Evolutionary conservation across 2,113 vertebrate species (phyloP).

Genomic region (Elaphurus davidianus): DNA sequence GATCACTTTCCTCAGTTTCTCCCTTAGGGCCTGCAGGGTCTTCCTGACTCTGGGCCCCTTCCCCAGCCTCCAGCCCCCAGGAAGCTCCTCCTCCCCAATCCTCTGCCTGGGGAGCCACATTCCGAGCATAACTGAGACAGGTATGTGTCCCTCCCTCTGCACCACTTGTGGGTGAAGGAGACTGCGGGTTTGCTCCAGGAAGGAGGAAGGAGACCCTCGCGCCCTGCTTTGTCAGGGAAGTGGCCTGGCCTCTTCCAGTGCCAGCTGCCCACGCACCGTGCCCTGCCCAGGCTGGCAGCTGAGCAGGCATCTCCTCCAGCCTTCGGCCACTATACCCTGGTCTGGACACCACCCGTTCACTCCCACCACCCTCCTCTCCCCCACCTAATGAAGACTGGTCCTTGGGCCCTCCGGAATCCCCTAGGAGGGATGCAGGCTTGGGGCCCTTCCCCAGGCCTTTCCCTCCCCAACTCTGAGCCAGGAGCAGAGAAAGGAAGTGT

Average conservation of each 20-base stretch:
- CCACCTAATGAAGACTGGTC: neutral
- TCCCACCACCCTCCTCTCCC: neutral
- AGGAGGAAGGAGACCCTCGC: neutral
- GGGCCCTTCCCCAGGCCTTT: neutral
- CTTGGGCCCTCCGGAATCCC: neutral
- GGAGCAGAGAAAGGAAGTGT: conserved; percentile 68
- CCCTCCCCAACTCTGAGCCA: neutral
- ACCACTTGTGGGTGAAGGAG: conserved; percentile 57
- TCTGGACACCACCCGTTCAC: neutral
- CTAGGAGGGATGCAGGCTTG: neutral
- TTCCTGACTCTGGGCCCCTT: neutral
- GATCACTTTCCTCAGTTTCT: neutral
- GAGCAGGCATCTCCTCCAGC: neutral
- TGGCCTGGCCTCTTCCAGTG: neutral
- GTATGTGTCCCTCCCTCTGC: conserved; percentile 67
- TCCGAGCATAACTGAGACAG: conserved; percentile 74
- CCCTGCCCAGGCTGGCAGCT: neutral
- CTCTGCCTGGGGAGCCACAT: conserved; percentile 62
- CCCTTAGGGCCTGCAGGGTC: neutral
- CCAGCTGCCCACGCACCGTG: neutral
- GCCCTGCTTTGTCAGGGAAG: neutral
- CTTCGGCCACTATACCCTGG: neutral
- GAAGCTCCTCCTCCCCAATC: neutral
- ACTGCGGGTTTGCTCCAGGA: neutral
- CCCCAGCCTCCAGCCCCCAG: neutral